A percentile compares a stretch with the other conserved stretches of the same genome.
Conservation (phyloP, 92 coral and sea anemone species). For the Heliopora coerulea region DNA sequence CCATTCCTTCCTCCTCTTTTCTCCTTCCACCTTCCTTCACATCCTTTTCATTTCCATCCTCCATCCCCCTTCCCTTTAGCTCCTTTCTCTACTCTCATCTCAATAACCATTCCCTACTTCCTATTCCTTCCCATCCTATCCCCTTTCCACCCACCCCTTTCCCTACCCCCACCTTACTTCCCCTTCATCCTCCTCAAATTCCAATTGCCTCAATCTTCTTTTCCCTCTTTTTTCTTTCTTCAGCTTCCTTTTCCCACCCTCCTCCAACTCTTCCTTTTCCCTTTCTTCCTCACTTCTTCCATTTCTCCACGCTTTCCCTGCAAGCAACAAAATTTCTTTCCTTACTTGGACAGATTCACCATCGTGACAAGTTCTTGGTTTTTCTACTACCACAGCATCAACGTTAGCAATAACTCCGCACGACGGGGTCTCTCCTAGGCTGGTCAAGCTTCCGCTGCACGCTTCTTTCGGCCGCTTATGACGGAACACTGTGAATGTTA, state of each 20-base stretch:
- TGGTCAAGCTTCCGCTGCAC: constrained; percentile 80
- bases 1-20: not conserved
- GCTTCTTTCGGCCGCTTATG: constrained; percentile 99
- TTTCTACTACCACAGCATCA: constrained; percentile 96
- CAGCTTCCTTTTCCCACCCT: no score
- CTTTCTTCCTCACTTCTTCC: no score
- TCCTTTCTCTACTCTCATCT: not conserved
- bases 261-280: no score
- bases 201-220: no score
- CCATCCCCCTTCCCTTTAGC: not conserved
- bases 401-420: constrained; percentile 97
- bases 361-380: constrained; percentile 84
- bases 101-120: not conserved
- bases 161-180: not conserved
- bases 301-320: no score
- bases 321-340: not conserved
- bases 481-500: constrained; percentile 89
- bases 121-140: not conserved
- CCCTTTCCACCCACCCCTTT: not conserved
- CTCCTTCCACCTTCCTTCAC: not conserved
- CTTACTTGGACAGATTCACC: constrained; percentile 96
- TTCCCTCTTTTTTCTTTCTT: no score
- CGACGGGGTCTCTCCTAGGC: constrained; percentile 79
- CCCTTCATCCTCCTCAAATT: not conserved
- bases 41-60: not conserved